Base-by-base conservation (phyloP, 2,113 vertebrate species). In the Oncorhynchus clarkii region DNA sequence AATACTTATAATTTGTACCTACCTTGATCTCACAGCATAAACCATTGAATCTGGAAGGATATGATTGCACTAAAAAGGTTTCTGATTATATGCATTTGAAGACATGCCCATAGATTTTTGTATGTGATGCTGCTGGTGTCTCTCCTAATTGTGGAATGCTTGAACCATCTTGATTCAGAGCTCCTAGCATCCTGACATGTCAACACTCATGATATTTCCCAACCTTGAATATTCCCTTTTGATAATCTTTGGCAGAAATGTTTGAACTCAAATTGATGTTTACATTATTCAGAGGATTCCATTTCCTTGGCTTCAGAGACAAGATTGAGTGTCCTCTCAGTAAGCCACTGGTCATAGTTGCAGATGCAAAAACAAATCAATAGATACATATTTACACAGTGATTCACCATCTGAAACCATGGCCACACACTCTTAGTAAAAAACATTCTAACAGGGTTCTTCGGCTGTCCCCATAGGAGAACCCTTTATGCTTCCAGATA, bases 121-220 rank as follows among this genome's bases (percentile, higher is more conserved):
- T 65, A 65, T 75, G 60, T 77, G 26, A 27, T 54, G 31, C 39
- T 72, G 81, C 62, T 5, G 67, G 73, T 54, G 75, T 16, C 68
- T 79, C 29, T 80, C n/a, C 71, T 51, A 51, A 51, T 14, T 51
- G 48, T 13, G 13, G 13, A 13, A 51, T 51, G 77, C 78, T 12
- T 57, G 31, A 34, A 34, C 31, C 31, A 34, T 34, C 31, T 34
- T 18, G 74, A 51, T 75, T 71, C 24, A 74, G 49, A 77, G 69
- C 73, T 34, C 6, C 9, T 9, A 73, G 71, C 68, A 77, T 48
- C 69, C 66, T 79, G 70, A 84, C 34, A 34, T 73, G 79, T 85
- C 75, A 72, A 72, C 49, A 80, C 24, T 57, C 31, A 75, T 76
- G 75, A 76, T 48, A 67, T 77, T 13, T 76, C 31, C 69, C 39